Base-by-base conservation (phyloP, 2,888 invertebrate species). In the Drosophila nr. perissopoda region DNA sequence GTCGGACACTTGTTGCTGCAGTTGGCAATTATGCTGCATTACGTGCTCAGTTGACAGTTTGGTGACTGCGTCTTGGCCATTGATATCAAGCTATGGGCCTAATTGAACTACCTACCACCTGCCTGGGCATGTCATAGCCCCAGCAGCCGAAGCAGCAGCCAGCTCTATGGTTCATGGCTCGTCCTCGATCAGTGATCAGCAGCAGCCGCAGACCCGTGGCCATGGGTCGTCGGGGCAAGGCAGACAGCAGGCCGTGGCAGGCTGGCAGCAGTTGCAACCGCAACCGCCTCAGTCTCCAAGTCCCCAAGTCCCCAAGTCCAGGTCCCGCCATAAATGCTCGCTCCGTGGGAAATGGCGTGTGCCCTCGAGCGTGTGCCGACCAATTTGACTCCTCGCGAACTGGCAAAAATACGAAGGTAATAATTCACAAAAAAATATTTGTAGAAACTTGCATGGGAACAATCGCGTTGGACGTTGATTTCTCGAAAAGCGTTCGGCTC, bases 281-380 rank as follows among this genome's bases (percentile, higher is more conserved):
- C 49, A 45, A 25, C 76, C 58, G 65, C 38, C 63, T 25, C 52
- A 58, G 69, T n/a, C 54, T 36, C 59, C 48, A 34, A 34, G 45
- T 36, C 45, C 45, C 45, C 21, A 45, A 45, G 45, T 48, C 48
- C 60, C 45, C 21, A 45, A 45, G 45, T 48, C 48, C 60, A 49
- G 63, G 73, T 63, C 45, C 76, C 67, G 78, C 87, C 90, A 90
- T 87, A 90, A 92, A 91, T 89, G 91, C 73, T 67, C 89, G 73
- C 80, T 94, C 93, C 94, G 94, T 94, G 94, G 94, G 94, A 94
- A 94, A 94, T 94, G 93, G 93, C 94, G 94, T 94, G 93, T 94
- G 94, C 94, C 94, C 95, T 94, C 94, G 94, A 95, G 95, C 95
- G 94, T 94, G 94, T 94, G 94, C 93, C 94, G 94, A 92, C 94